Evolutionary conservation across 2,888 invertebrate genomes (phyloP), one percentile per base, ranked within the genome.

Genomic region (Colletes collaris): DNA sequence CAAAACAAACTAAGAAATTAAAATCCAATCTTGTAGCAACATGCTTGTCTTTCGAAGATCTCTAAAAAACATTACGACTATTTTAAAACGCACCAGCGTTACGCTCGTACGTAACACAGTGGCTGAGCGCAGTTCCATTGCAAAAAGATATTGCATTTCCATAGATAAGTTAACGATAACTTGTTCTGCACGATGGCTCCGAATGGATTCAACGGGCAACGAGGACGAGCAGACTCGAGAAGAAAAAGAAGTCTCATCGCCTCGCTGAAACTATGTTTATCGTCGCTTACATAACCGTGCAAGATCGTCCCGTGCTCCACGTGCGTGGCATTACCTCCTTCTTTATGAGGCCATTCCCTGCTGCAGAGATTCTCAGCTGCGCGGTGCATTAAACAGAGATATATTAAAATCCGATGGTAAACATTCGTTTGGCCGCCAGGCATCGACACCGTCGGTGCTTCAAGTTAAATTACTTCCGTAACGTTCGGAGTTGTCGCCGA

Each of bases 211-310:
- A 50, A 27, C 13, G 8, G 40, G 7, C 44, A 10, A 59, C 68
- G 63, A 55, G 70, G 55, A 60, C 65, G 74, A 76, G 69, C 62
- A 60, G 52, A n/a, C 66, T 40, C 10, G 67, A 65, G 56, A 53
- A 27, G 58, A 59, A 66, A 67, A 60, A 65, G 49, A 52, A 70
- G 70, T 59, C 58, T 27, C 59, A 19, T 55, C 59, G 56, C 49
- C 59, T 64, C n/a, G 60, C 78, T 81, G 71, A 65, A 84, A 84
- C 80, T 73, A 69, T 80, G 86, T 87, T 88, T 88, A 85, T 88
- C 87, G 86, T 78, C 64, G 81, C 84, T 87, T 85, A 82, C 75
- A 79, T 83, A 84, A 86, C 70, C 78, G 84, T 65, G 77, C 84
- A 83, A 88, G 86, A 87, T 84, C 80, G 82, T 84, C 77, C 80